These are phyloP conservation scores for Agrochola circellaris DNA, from an alignment of 2,888 invertebrate species.

Conservation along the genomic window DNA sequence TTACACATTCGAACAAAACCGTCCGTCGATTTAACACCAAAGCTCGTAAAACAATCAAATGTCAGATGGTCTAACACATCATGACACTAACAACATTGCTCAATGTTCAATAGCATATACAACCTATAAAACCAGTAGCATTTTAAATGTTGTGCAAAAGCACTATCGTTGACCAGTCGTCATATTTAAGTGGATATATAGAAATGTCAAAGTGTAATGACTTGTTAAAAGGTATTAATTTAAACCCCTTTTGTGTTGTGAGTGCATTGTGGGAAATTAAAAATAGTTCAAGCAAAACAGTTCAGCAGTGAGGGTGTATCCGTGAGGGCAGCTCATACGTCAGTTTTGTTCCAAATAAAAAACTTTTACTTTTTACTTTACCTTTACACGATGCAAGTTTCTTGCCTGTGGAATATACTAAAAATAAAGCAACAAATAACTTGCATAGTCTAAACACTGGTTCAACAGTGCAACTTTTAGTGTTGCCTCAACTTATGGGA, in stretches of 20 bases:
- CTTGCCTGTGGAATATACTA: no score
- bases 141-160: slow-evolving; percentile 29
- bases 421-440: background rate
- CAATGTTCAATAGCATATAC: slow-evolving; percentile 11
- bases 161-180: background rate
- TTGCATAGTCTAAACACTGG: background rate
- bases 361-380: no score
- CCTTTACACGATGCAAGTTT: background rate
- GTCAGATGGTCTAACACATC: slow-evolving; percentile 32
- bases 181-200: background rate
- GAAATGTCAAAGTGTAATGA: slow-evolving; percentile 28
- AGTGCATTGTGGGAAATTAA: no score
- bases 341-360: no score
- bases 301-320: no score
- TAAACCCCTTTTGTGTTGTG: background rate
- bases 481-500: background rate
- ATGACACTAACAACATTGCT: slow-evolving; percentile 11
- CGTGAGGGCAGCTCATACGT: no score
- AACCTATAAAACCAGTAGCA: background rate
- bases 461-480: background rate
- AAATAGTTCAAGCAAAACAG: no score
- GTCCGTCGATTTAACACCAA: background rate
- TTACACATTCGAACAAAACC: background rate
- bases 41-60: slow-evolving; percentile 43
- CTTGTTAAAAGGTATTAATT: background rate